Conservation (phyloP, 2,113 vertebrate species). For the Nettapus auritus region DNA sequence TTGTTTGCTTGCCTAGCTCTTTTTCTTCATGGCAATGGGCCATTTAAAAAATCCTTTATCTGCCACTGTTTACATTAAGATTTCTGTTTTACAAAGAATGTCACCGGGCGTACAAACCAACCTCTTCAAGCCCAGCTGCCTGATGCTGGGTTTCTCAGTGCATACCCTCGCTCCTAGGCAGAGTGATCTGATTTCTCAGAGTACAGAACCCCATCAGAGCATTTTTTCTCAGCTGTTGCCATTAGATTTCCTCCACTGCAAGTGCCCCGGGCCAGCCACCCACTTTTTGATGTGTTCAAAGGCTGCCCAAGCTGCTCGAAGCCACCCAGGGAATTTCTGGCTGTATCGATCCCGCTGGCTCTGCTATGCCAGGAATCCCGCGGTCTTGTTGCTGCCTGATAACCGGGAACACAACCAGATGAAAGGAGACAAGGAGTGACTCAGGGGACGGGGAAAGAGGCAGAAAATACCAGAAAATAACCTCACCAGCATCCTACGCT, state of each 20-base stretch:
- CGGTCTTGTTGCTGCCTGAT: neutral
- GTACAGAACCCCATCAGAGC: neutral
- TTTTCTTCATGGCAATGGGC: neutral
- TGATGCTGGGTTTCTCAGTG: rapidly evolving
- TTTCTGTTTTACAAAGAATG: neutral
- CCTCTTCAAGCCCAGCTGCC: neutral
- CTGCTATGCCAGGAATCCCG: neutral
- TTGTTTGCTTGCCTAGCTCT: slow-evolving; percentile 31
- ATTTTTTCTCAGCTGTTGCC: neutral
- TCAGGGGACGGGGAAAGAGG: rapidly evolving
- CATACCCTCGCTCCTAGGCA: neutral
- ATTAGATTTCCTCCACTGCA: neutral
- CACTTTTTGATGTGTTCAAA: neutral
- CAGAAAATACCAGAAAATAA: neutral
- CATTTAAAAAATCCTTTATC: neutral
- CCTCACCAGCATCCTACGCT: neutral
- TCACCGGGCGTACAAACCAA: neutral
- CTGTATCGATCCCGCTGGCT: neutral
- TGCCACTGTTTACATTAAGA: slow-evolving; percentile 14
- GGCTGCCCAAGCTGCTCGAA: neutral
- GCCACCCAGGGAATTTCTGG: neutral
- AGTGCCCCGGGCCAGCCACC: neutral
- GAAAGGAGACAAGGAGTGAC: neutral
- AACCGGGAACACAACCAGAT: neutral
- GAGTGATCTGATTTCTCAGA: neutral